These are phyloP conservation scores for Tortrix viridana DNA, from an alignment of 2,888 invertebrate genomes.

Conservation along the genomic window DNA sequence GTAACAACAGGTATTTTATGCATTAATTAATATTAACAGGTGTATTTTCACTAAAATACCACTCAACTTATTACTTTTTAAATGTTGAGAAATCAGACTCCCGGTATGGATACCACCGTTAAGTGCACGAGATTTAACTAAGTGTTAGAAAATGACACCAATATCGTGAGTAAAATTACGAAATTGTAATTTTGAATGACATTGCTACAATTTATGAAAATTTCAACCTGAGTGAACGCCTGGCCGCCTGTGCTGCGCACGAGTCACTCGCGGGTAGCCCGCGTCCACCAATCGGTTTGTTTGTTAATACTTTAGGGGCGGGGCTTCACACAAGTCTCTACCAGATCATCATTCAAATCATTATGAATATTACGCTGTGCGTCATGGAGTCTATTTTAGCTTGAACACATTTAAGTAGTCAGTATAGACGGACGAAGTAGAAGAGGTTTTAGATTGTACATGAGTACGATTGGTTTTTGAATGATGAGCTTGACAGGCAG, in stretches of 20 bases:
- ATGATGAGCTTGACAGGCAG: conserved; percentile 46
- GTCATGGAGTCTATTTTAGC: conserved; percentile 47
- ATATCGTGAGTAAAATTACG: conserved; percentile 25
- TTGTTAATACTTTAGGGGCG: conserved; percentile 72
- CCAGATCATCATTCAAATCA: conserved; percentile 38
- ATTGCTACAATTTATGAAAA: conserved; percentile 37
- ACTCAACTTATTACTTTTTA: background rate
- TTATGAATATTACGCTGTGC: conserved; percentile 46
- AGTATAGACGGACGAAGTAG: conserved; percentile 45
- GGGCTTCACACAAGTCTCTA: conserved; percentile 54
- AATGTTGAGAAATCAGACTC: background rate
- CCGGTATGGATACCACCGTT: background rate
- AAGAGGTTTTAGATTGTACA: conserved; percentile 50
- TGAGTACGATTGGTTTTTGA: conserved; percentile 53
- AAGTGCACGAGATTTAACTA: conserved; percentile 1
- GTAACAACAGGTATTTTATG: no score
- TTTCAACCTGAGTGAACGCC: conserved; percentile 58
- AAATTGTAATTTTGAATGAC: conserved; percentile 32
- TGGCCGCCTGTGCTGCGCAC: conserved; percentile 73
- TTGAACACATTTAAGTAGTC: conserved; percentile 39
- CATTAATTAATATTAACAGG: no score
- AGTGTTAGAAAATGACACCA: conserved; percentile 26
- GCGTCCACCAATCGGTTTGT: conserved; percentile 73
- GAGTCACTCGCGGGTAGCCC: conserved; percentile 65
- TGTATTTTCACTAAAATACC: no score